Base-by-base conservation (phyloP, 2,113 vertebrate genomes). In the Rutilus rutilus region DNA sequence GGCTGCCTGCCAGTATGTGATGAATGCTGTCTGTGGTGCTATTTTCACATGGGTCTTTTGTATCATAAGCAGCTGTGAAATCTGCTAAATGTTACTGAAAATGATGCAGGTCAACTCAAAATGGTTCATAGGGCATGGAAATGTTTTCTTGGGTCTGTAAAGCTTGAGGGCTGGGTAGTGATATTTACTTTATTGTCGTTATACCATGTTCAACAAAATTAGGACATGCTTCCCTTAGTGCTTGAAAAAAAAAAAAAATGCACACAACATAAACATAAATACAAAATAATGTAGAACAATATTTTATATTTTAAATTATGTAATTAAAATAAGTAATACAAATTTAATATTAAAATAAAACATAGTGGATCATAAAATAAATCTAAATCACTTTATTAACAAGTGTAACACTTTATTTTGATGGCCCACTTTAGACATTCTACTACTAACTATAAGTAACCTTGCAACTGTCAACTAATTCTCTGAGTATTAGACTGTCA, bases 31-130 rank as follows among this genome's bases (percentile, higher is more conserved):
- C 19, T 54, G 2, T 78, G 78, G 60, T 67, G 62, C 27, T 62
- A 50, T 82, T 52, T 27, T 67, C 4, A 3, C 25, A 50, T 65
- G 19, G 25, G 11, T 80, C 2, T 36, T 36, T 19, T 62, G 33
- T 42, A 21, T 50, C 25, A 33, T 50, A 30, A 45, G 42, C 79
- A 47, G 42, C n/a, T 82, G 59, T 65, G 33, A 39, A 23, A 65
- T 82, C 17, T 82, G 25, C 62, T 67, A 65, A 82, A 33, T 77
- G 12, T 74, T 47, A 15, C 11, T 47, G 12, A 74, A 74, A 74
- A 45, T 25, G 25, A 77, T 77, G n/a, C 47, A 52, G 75, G 47
- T 77, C 47, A 77, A 30, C 45, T 30, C 25, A 77, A 33, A 77
- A 54, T 54, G 33, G 17, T 77, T 27, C 15, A 33, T 17, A 77